Base-by-base conservation (phyloP, 2,888 invertebrate species). In the Tipula helvola region DNA sequence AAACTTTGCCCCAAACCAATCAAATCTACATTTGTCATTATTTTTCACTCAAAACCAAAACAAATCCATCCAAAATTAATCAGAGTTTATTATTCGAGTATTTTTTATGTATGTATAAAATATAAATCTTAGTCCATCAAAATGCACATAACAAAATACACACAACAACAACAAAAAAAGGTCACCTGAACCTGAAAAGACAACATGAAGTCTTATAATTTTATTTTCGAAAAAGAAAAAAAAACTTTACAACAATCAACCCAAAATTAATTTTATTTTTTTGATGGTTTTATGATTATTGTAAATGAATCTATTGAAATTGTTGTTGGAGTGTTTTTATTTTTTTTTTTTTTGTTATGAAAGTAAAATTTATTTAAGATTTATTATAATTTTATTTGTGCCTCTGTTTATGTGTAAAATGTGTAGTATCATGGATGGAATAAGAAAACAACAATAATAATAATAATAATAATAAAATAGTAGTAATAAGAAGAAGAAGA, bases 121-220 rank as follows among this genome's bases (percentile, higher is more conserved):
- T 71, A 28, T 18, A 71, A 18, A 71, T 71, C 71, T 71, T 71
- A 71, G 71, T 71, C 71, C 71, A 71, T 71, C 71, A 28, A 71
- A 71, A 71, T 71, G 10, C 71, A 71, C 18, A 16, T 8, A 57
- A n/a, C 16, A 7, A 3, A 16, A 16, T 57, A 57, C 1, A 57
- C 52, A 71, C 52, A 52, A 52, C 52, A 52, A n/a, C 16, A 52
- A 71, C 28, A 71, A 71, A 71, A 71, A 71, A 71, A 71, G 71
- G 71, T 71, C 71, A 71, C 71, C 71, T 71, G 71, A 71, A 71
- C 71, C 71, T 71, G 28, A 71, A 71, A 71, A 71, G 71, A 71
- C 71, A 71, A 71, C 71, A 71, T 71, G 71, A 71, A 71, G 71
- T 71, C 71, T 71, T 71, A 71, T 71, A 71, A 71, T 71, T 71